Base-by-base conservation (phyloP, 2,113 vertebrate species). In the Amia ocellicauda region DNA sequence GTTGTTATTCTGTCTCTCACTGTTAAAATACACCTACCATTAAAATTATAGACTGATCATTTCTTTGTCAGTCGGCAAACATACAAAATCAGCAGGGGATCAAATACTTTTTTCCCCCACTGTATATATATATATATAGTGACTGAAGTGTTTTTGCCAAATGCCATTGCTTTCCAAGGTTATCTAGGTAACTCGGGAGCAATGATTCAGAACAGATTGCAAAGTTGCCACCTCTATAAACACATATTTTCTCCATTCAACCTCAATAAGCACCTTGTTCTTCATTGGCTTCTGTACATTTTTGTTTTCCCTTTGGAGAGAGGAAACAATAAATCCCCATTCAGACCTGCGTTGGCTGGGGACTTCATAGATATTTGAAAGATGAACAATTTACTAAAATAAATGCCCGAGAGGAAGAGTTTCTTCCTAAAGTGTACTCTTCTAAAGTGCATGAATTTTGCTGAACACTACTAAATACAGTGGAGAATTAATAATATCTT, bases 171-270 rank as follows among this genome's bases (percentile, higher is more conserved):
- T 58, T 58, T 42, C 41, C 14, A 14, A 51, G 28, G 42, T 23
- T 42, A 26, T 11, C 19, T 49, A 27, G 50, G 42, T 14, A 41
- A 14, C 19, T 66, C 55, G 41, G 55, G 20, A 14, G 55, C 54
- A 50, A 31, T 58, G 55, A 64, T 57, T 47, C 42, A 36, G 63
- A 65, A 65, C 54, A 64, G 55, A 58, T 36, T 66, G 43, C 42
- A 14, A 22, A 11, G 16, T 14, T 7, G 20, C 13, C 9, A 17
- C 29, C 28, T 57, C 43, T 43, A 49, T 51, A 58, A 66, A 58
- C 45, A 58, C 63, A 54, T 49, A 24, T 66, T 43, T 36, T 66
- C 63, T 58, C 20, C 4, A 40, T 24, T 58, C 36, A 28, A 66
- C 55, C 27, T 66, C 54, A 58, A 51, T 58, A 58, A 41, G 17